These are phyloP conservation scores for Caradrina kadenii DNA, from an alignment of 2,888 invertebrate genomes.

Conservation along the genomic window DNA sequence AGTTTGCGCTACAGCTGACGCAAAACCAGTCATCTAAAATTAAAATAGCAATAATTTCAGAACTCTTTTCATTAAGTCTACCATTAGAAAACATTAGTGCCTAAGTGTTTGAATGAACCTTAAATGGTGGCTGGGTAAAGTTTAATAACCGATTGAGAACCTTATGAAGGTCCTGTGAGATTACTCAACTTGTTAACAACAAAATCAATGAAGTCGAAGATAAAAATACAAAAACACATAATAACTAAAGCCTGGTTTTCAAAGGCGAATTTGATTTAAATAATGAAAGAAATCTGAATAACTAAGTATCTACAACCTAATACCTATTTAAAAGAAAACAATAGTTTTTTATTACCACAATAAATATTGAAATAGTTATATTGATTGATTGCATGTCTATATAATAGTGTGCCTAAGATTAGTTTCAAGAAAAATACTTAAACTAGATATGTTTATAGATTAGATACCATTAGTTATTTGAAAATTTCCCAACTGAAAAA, in stretches of 20 bases:
- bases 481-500: too few relatives aligned
- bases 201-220: constrained; percentile 1
- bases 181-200: constrained; percentile 19
- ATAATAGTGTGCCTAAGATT: too few relatives aligned
- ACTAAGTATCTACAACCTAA: too few relatives aligned
- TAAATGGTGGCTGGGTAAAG: constrained; percentile 18
- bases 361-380: too few relatives aligned
- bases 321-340: background rate
- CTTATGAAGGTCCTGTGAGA: background rate
- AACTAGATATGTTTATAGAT: too few relatives aligned
- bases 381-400: too few relatives aligned
- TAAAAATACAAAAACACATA: background rate
- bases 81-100: background rate
- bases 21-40: background rate
- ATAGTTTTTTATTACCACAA: background rate
- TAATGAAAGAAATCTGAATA: too few relatives aligned
- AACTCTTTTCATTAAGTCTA: background rate
- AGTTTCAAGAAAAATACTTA: too few relatives aligned
- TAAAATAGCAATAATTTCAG: background rate
- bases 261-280: too few relatives aligned
- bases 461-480: too few relatives aligned
- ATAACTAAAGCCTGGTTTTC: too few relatives aligned
- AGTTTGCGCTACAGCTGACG: background rate
- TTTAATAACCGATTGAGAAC: constrained; percentile 20
- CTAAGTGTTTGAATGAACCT: constrained; percentile 4